Evolutionary conservation across 2,113 vertebrate species (phyloP).

Genomic region (Anoplopoma fimbria): DNA sequence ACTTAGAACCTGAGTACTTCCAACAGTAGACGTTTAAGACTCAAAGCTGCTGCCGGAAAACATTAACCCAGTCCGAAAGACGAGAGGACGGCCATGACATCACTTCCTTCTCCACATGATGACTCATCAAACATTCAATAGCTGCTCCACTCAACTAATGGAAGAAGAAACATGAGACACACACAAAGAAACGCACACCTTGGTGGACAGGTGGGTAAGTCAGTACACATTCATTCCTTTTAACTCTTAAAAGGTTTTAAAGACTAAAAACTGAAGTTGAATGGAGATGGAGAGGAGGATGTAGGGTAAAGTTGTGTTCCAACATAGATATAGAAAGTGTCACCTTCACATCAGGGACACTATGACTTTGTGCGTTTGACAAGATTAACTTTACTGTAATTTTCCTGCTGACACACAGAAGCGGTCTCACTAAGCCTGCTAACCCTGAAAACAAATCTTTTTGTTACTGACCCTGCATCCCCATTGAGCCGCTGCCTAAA

Average conservation of each 20-base stretch:
- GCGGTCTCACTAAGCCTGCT: neutral
- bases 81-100: conserved; percentile 61
- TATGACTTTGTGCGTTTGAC: conserved; percentile 37
- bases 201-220: conserved; percentile 16
- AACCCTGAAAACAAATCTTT: conserved; percentile 16
- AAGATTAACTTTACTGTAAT: conserved; percentile 18
- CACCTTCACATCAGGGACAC: conserved; percentile 29
- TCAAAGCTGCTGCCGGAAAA: conserved; percentile 22
- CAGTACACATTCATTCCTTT: conserved; percentile 3
- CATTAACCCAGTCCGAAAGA: conserved; percentile 43
- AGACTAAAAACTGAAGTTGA: neutral
- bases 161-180: conserved; percentile 72
- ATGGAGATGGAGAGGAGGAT: neutral
- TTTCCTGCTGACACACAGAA: conserved; percentile 31
- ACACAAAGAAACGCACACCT: conserved; percentile 60
- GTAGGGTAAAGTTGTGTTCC: conserved; percentile 3
- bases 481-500: neutral
- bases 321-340: neutral
- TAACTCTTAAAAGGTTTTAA: conserved; percentile 16
- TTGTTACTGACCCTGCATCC: neutral
- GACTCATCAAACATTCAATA: conserved; percentile 76
- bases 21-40: neutral
- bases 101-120: conserved; percentile 68
- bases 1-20: neutral
- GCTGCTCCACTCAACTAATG: conserved; percentile 70